These are phyloP conservation scores for Hypercompe scribonia DNA, from an alignment of 2,888 invertebrate species.

Conservation along the genomic window DNA sequence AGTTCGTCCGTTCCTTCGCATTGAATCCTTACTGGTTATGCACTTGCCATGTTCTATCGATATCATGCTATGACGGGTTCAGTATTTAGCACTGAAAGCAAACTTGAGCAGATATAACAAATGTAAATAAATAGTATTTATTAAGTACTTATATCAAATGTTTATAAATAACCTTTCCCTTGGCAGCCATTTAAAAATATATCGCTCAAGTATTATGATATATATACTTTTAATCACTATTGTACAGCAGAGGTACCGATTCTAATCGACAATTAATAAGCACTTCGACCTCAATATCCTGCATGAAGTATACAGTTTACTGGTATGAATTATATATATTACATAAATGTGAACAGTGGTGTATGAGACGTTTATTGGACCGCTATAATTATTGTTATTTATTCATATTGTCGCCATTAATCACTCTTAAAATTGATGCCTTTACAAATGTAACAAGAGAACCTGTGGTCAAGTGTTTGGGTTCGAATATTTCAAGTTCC, in stretches of 20 bases:
- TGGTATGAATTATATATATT: constrained; percentile 12
- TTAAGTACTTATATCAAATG: not conserved
- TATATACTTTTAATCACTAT: not conserved
- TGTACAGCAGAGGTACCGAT: not conserved
- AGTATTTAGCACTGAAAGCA: no score
- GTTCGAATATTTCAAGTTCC: constrained; percentile 1
- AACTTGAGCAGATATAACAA: no score
- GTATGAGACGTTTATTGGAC: constrained; percentile 32
- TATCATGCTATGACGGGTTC: no score
- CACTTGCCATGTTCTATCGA: no score
- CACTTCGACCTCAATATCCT: constrained; percentile 5
- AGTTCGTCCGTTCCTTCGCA: no score
- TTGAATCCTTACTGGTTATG: no score
- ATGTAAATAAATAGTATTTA: not conserved
- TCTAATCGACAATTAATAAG: not conserved
- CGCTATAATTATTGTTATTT: constrained; percentile 58
- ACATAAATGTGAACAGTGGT: constrained; percentile 33
- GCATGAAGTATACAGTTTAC: constrained; percentile 4
- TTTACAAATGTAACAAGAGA: constrained; percentile 54
- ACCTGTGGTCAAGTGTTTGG: constrained; percentile 30
- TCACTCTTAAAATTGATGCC: constrained; percentile 66
- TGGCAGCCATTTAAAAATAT: not conserved
- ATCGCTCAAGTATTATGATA: not conserved
- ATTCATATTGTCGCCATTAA: constrained; percentile 55
- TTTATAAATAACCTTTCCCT: no score